Evolutionary conservation across 2,113 vertebrate genomes (phyloP).

Genomic region (Malurus alboscapulatus): DNA sequence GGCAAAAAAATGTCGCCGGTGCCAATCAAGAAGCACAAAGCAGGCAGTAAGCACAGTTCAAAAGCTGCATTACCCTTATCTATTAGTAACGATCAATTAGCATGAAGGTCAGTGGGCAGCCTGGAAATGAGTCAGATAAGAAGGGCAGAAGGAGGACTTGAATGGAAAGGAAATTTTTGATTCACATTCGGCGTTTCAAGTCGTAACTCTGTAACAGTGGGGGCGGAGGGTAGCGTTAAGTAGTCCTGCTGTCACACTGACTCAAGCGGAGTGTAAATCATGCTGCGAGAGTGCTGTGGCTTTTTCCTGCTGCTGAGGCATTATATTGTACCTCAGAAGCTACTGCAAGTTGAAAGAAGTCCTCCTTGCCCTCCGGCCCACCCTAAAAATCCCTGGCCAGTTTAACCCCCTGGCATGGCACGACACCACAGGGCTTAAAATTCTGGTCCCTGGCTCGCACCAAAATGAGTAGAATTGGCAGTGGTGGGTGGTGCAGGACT

Average conservation of each 20-base stretch:
- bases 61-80: slow-evolving; percentile 48
- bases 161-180: slow-evolving; percentile 56
- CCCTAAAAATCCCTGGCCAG: not conserved
- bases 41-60: slow-evolving; percentile 10
- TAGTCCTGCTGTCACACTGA: slow-evolving; percentile 56
- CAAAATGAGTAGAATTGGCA: not conserved
- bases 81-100: slow-evolving; percentile 65
- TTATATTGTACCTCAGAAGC: not conserved
- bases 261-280: slow-evolving; percentile 51
- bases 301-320: not conserved
- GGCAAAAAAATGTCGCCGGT: not conserved
- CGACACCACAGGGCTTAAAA: not conserved
- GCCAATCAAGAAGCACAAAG: not conserved
- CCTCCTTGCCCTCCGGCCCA: not conserved
- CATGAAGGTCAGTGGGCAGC: slow-evolving; percentile 51
- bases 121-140: slow-evolving; percentile 59
- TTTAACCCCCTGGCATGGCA: too few species aligned
- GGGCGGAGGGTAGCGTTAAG: slow-evolving; percentile 53
- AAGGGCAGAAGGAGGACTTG: slow-evolving; percentile 50
- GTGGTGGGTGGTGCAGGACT: not conserved
- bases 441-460: not conserved
- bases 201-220: slow-evolving; percentile 52
- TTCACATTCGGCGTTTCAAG: slow-evolving; percentile 45
- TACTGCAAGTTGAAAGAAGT: not conserved
- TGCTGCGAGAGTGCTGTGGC: not conserved